Base-by-base conservation (phyloP, 1,140 invertebrate species). In the Adelges cooleyi region DNA sequence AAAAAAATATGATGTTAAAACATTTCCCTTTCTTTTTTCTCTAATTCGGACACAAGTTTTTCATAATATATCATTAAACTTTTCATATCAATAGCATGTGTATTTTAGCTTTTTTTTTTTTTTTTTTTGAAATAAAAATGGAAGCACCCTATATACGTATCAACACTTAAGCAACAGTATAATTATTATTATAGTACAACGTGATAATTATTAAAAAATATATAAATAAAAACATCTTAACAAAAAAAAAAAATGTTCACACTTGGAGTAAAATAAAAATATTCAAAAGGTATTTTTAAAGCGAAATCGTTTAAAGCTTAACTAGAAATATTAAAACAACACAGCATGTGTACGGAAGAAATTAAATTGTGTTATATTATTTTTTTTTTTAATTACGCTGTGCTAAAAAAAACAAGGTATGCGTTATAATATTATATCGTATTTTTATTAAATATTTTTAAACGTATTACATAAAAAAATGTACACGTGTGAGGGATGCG, bases 1-100 rank as follows among this genome's bases (percentile, higher is more conserved):
- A 59, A 46, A 59, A 17, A 46, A 29, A 44, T 25, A 44, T 15
- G 54, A 59, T 25, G 20, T 44, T 29, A 59, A 46, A 59, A 59
- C 22, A 46, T 48, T 62, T 23, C 53, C 40, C 17, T 62, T 33
- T 11, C 11, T 33, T 33, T 33, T 33, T 33, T 33, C 29, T 62
- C 56, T 62, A 62, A 62, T 62, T 62, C 56, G 56, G 56, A 62
- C 56, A 62, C 5, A 62, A 33, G 56, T 46, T 62, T 62, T 62
- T 33, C 25, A 48, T 4, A 46, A 59, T 46, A 59, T 56, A 48
- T 25, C 13, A 44, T 25, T 27, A 33, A 25, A 27, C 18, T 42
- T 48, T 18, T 59, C 44, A 4, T 27, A 22, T 18, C 2, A 44
- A 20, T 44, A 22, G 18, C 27, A 22, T 46, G 15, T n/a, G n/a